Evolutionary conservation across 2,888 invertebrate species (phyloP).

Genomic region (Chesias legatella): DNA sequence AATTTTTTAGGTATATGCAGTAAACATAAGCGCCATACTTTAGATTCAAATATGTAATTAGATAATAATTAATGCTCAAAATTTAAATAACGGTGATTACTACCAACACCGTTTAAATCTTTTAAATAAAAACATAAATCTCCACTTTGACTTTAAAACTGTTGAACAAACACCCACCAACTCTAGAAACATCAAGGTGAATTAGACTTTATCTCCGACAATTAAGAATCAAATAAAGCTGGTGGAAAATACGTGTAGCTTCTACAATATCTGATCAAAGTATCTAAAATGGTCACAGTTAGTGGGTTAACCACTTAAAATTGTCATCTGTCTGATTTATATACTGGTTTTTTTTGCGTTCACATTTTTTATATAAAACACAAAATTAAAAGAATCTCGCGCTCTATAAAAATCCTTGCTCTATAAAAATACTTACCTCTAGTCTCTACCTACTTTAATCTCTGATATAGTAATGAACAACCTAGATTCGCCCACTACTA

Average conservation of each 20-base stretch:
- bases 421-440: no score
- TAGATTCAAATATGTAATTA: slow-evolving; percentile 36
- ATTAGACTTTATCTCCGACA: slow-evolving; percentile 43
- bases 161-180: slow-evolving; percentile 75
- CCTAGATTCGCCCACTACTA: no score
- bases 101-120: slow-evolving; percentile 72
- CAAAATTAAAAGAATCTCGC: no score
- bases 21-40: not conserved
- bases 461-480: no score
- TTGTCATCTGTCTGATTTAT: slow-evolving; percentile 81
- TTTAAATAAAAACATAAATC: slow-evolving; percentile 80
- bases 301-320: slow-evolving; percentile 82
- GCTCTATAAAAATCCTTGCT: no score
- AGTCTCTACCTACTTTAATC: no score
- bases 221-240: slow-evolving; percentile 36
- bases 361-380: slow-evolving; percentile 61
- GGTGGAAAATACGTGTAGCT: slow-evolving; percentile 50
- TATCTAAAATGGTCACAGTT: slow-evolving; percentile 81
- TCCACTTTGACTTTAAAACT: slow-evolving; percentile 63
- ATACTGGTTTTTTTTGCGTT: slow-evolving; percentile 76
- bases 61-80: slow-evolving; percentile 63
- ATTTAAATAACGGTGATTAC: slow-evolving; percentile 75
- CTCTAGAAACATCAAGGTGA: slow-evolving; percentile 36
- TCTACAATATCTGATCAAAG: slow-evolving; percentile 79
- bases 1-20: no score